phyloP scores from a whole-genome alignment of 2,888 invertebrate species.

The Athalia rosae region DNA sequence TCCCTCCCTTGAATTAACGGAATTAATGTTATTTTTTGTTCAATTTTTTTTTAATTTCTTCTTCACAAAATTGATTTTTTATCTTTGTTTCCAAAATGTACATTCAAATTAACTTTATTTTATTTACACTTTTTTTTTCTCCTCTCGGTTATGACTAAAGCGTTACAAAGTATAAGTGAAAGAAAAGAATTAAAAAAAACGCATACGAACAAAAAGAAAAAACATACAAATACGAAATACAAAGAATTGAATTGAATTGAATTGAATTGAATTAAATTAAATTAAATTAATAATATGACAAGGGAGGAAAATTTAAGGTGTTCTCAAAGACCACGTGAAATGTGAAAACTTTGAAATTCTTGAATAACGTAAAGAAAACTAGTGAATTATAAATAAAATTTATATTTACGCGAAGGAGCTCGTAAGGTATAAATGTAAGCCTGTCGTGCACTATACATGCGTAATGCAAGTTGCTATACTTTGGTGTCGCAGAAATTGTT shows the following conservation, averaged over 20 bases:
- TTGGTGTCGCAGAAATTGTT: background rate
- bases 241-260: background rate
- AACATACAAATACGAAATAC: background rate
- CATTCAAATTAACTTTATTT: background rate
- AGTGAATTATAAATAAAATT: constrained; percentile 1
- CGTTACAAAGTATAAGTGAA: background rate
- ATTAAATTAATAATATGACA: background rate
- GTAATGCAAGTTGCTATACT: background rate
- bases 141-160: background rate
- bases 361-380: background rate
- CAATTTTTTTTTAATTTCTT: constrained; percentile 6
- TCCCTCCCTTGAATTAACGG: background rate
- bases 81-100: background rate
- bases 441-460: background rate
- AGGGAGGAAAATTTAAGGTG: background rate
- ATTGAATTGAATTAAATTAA: background rate
- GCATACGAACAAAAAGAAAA: background rate
- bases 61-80: background rate
- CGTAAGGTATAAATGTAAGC: background rate
- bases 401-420: background rate
- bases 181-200: background rate
- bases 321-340: background rate
- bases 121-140: background rate
- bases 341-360: too few relatives aligned
- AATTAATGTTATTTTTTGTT: background rate